Evolutionary conservation across 2,113 vertebrate genomes (phyloP), one percentile per base, ranked within the genome.

Genomic region (Dolichallabes microphthalmus): DNA sequence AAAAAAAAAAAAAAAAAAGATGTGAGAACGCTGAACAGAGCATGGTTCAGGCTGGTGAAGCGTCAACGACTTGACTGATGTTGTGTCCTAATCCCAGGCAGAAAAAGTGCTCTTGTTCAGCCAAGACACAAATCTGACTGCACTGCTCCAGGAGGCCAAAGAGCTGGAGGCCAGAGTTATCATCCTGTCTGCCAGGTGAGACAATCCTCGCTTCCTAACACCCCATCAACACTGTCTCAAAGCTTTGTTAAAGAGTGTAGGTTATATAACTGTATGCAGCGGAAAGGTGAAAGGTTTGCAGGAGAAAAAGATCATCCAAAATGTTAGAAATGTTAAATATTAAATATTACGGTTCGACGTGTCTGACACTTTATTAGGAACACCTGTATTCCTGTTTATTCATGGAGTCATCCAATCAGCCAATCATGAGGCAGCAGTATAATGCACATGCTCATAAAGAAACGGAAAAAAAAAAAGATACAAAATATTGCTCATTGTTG

Each of bases 71-170:
- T 85, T 0, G 83, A 87, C 94, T 95, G 86, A 91, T 90, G 94
- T 89, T 82, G 82, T 94, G 88, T 91, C 90, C 93, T 90, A 87
- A 94, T 93, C 93, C 83, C 97, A 99, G 98, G 97, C 98, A 8
- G 98, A 99, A 94, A 99, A 99, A 94, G 97, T 98, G 88, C 96
- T 99, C 92, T 95, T 98, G 90, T 98, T 99, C 89, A 97, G 96
- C 88, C 98, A 96, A 78, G 97, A 97, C 89, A 99, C 97, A 95
- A 99, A 99, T 0, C 93, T 99, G 92, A 98, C 98, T 0, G 94
- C 97, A 0, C 91, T 99, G 92, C 97, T 99, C 90, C 94, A 98
- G 91, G 98, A 99, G 89, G 98, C 98, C 0, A 96, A 95, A 88
- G 98, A 98, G 86, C 93, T 99, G 94, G 98, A 99, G 92, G 98